Evolutionary conservation across 2,797 vertebrate genomes (phyloP), one percentile per base, ranked within the genome.

Genomic region (Perodicticus potto): DNA sequence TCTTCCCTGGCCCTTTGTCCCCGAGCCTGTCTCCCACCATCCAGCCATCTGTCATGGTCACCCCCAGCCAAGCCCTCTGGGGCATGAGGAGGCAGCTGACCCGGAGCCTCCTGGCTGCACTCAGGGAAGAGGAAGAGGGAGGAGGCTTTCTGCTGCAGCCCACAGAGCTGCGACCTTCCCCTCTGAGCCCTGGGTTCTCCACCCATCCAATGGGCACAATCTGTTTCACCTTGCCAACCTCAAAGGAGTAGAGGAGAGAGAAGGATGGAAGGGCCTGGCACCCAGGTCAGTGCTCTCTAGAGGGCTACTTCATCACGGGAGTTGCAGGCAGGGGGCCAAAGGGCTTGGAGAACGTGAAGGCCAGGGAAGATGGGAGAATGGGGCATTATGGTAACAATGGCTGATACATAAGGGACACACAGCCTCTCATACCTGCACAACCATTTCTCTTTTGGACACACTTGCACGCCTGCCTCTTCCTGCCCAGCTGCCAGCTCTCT

Each of bases 131-230:
- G n/a, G 77, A 59, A 25, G 55, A 57, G 57, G 45, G 57, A 74
- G 67, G 67, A 17, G 22, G 55, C 34, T 19, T 63, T n/a, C 32
- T 32, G 10, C 45, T 37, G 45, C 37, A 76, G 43, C 23, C 34
- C n/a, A 57, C 7, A 4, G 53, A 13, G 23, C 53, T 37, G 4
- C 8, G 17, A 23, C 77, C 77, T 17, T 20, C 23, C 49, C 25
- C n/a, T 25, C 43, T 69, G n/a, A 10, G 40, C 82, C 57, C 73
- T 1, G 3, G 61, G 49, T 19, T 53, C 40, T 22, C 95, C 49
- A 0, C 13, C 74, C 20, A 0, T 11, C 10, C 29, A 12, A 0
- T 29, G 17, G 34, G 14, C 29, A 1, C 7, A 8, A 4, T 1
- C 4, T 7, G 2, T 63, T 25, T 34, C 74, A 40, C 34, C 40